Conservation (phyloP, 2,888 invertebrate species). For the Cheilosia vulpina region DNA sequence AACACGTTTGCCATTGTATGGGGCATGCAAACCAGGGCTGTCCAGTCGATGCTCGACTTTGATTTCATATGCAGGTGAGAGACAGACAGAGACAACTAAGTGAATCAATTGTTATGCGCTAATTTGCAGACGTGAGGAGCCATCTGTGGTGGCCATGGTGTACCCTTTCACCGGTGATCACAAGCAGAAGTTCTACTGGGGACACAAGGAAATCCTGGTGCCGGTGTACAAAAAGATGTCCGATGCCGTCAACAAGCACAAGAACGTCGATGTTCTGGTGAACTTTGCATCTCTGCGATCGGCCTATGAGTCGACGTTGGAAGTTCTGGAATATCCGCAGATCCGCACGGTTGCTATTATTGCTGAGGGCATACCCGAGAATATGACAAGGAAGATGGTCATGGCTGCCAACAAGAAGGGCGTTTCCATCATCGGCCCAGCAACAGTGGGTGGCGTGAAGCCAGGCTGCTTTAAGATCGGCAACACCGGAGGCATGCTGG, state of each 20-base stretch:
- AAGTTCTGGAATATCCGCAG: constrained; percentile 96
- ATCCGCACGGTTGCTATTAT: constrained; percentile 98
- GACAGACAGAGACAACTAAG: background rate
- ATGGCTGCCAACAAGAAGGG: constrained; percentile 92
- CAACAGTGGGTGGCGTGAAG: constrained; percentile 98
- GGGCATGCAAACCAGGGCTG: constrained; percentile 99
- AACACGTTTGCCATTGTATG: constrained; percentile 97
- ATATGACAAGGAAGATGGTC: constrained; percentile 97
- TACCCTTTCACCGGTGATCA: constrained; percentile 99
- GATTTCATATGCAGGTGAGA: constrained; percentile 83
- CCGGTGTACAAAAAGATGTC: constrained; percentile 98
- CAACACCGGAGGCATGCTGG: constrained; percentile 99
- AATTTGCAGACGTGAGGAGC: constrained; percentile 95
- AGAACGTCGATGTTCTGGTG: constrained; percentile 96
- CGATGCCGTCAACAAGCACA: constrained; percentile 97
- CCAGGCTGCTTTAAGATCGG: constrained; percentile 99
- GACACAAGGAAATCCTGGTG: constrained; percentile 97
- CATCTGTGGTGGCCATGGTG: constrained; percentile 97
- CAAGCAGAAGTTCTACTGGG: constrained; percentile 99
- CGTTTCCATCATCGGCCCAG: constrained; percentile 95
- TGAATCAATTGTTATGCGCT: constrained; percentile 26
- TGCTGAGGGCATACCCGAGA: constrained; percentile 99
- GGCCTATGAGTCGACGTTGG: constrained; percentile 97
- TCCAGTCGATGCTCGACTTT: constrained; percentile 87
- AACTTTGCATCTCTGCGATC: constrained; percentile 99